Percentiles rank a stretch among this genome's conserved stretches.
Evolutionary conservation across 2,113 vertebrate species (phyloP).

Genomic region (Datnioides undecimradiatus): DNA sequence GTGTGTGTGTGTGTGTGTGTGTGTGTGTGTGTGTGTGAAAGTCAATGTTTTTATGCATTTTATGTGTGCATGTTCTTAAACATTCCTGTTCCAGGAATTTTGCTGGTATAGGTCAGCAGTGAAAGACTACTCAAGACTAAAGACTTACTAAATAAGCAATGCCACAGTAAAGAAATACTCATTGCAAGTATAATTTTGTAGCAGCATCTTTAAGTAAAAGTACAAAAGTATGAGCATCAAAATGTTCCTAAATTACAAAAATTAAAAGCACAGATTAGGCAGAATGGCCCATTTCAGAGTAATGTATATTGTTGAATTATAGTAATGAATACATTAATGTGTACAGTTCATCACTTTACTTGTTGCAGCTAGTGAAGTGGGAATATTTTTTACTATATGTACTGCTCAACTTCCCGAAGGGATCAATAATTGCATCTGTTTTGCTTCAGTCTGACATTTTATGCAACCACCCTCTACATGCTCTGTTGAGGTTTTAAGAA

Average conservation of each 20-base stretch:
- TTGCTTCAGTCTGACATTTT: background rate
- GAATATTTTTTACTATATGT: no score
- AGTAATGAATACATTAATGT: no score
- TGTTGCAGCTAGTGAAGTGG: no score
- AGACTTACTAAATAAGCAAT: background rate
- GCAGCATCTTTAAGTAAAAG: no score
- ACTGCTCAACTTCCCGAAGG: no score
- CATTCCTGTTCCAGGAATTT: background rate
- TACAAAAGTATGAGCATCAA: no score
- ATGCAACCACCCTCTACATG: background rate
- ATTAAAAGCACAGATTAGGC: no score
- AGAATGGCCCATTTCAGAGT: no score
- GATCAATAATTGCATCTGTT: no score
- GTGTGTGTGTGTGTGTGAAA: background rate
- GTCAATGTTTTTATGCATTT: background rate
- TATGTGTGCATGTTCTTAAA: background rate
- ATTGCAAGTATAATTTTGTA: no score
- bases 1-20: background rate
- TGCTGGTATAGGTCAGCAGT: background rate
- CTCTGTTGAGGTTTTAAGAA: background rate
- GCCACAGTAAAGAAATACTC: background rate
- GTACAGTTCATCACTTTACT: no score
- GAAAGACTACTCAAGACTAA: background rate
- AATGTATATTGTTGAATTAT: no score
- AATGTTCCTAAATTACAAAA: background rate